Evolutionary conservation across 2,113 vertebrate genomes (phyloP).

Genomic region (Rhabdornis inornatus): DNA sequence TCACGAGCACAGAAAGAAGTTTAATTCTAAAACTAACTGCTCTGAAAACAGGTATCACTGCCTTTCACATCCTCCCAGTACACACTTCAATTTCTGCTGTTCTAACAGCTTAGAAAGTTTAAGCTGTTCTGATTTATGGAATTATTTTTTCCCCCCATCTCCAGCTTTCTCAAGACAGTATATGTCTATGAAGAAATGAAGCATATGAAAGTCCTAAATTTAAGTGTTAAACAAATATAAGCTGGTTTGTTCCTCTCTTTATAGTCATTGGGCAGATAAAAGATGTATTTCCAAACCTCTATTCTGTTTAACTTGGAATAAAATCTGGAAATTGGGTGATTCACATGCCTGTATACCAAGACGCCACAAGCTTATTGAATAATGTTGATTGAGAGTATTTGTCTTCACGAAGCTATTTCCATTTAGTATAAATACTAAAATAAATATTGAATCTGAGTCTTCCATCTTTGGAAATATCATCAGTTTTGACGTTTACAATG

Average conservation of each 20-base stretch:
- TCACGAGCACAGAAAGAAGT: background rate
- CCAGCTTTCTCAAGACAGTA: background rate
- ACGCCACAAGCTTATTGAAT: background rate
- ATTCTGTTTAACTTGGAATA: background rate
- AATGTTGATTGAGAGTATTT: background rate
- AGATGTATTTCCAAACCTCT: background rate
- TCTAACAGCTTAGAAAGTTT: background rate
- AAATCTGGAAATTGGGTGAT: background rate
- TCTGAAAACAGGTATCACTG: background rate
- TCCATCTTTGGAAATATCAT: background rate
- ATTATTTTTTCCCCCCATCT: background rate
- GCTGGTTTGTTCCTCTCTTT: background rate
- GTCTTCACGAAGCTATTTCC: background rate
- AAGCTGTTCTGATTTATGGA: background rate
- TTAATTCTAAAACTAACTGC: background rate
- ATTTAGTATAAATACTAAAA: background rate
- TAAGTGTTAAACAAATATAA: background rate
- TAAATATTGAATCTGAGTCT: background rate
- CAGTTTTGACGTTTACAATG: background rate
- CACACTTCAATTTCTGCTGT: background rate
- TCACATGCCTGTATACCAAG: background rate
- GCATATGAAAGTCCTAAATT: background rate
- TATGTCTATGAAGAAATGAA: background rate
- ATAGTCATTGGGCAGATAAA: background rate
- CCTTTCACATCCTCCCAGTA: background rate